Evolutionary conservation across 2,113 vertebrate species (phyloP).

Genomic region (Pseudopipra pipra): DNA sequence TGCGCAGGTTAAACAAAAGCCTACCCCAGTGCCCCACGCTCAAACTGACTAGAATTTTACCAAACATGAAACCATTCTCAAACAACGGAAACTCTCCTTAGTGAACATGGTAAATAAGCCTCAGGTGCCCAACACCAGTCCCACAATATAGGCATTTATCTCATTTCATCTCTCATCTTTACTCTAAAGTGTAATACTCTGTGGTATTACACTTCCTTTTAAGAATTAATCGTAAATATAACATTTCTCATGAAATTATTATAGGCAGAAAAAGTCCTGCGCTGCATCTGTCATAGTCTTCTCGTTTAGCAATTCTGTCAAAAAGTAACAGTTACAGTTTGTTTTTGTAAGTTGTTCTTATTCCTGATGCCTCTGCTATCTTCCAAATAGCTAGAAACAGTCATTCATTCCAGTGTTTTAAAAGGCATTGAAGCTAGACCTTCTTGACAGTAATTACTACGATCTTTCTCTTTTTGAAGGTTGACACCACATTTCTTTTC

Average conservation of each 20-base stretch:
- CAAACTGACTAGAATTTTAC: neutral
- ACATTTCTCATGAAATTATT: neutral
- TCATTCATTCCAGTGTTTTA: slow-evolving; percentile 28
- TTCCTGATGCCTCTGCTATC: neutral
- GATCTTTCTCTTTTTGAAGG: slow-evolving; percentile 42
- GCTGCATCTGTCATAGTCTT: neutral
- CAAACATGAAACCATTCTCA: neutral
- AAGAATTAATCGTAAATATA: neutral
- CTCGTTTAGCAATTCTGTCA: neutral
- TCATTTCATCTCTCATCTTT: neutral
- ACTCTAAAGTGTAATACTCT: neutral
- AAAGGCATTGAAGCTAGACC: neutral
- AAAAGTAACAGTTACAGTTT: neutral
- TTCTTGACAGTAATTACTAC: slow-evolving; percentile 47
- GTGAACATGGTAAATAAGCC: neutral
- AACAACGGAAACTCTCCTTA: neutral
- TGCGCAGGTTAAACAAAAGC: neutral
- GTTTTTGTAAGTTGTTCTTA: neutral
- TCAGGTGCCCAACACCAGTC: neutral
- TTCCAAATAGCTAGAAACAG: slow-evolving; percentile 11
- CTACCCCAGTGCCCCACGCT: neutral
- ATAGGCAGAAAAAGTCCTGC: neutral
- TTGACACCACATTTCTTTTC: slow-evolving; percentile 30
- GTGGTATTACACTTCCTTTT: neutral
- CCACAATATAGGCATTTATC: neutral